phyloP scores from a whole-genome alignment of 2,113 vertebrate species.

The Gobio gobio region DNA sequence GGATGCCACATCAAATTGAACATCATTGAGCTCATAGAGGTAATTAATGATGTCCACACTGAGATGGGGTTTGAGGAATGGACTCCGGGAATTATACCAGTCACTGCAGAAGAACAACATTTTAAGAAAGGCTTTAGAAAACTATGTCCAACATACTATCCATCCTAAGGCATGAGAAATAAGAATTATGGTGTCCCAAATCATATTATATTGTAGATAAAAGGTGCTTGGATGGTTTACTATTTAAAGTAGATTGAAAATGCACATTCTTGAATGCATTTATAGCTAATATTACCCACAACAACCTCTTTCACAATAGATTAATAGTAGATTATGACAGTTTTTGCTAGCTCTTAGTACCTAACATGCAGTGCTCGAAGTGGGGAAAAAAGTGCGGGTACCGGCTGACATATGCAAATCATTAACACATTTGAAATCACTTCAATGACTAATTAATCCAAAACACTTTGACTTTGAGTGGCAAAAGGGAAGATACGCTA shows the following conservation, averaged over 20 bases:
- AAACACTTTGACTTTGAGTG: too few species aligned
- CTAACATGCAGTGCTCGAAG: too few species aligned
- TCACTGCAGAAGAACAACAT: conserved; percentile 76
- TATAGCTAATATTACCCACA: neutral
- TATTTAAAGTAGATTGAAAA: neutral
- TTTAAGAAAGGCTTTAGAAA: neutral
- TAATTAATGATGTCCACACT: conserved; percentile 89
- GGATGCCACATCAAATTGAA: conserved; percentile 89
- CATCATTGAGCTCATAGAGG: conserved; percentile 93
- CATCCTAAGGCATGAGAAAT: neutral
- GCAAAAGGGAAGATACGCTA: too few species aligned
- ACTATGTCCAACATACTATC: neutral
- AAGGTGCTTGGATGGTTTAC: neutral
- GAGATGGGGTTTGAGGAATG: conserved; percentile 88
- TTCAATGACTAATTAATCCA: too few species aligned
- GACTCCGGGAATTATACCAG: conserved; percentile 95
- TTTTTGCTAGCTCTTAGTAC: neutral
- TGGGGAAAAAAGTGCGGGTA: too few species aligned
- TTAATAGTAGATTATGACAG: neutral
- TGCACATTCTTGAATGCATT: neutral
- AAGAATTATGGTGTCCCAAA: neutral
- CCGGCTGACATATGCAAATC: too few species aligned
- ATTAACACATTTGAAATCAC: too few species aligned
- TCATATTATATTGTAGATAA: neutral
- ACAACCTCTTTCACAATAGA: neutral